phyloP scores from a whole-genome alignment of 2,797 vertebrate genomes.

The Muraenolepis orangiensis region DNA sequence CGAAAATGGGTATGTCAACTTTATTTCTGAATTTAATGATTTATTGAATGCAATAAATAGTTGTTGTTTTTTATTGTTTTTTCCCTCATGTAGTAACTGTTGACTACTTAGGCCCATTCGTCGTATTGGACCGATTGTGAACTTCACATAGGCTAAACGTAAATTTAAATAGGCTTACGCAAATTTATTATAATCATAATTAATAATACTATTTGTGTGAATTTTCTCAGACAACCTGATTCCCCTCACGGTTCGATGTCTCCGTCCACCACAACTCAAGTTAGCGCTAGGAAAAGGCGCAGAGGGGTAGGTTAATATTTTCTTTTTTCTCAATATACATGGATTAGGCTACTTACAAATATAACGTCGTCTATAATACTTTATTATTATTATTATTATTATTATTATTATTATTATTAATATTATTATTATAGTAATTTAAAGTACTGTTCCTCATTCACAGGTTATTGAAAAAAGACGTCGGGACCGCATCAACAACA shows the following conservation, averaged over 20 bases:
- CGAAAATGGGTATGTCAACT: conserved; percentile 82
- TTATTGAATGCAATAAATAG: not conserved
- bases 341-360: not conserved
- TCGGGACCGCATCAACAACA: conserved; percentile 96
- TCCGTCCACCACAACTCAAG: conserved; percentile 85
- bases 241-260: conserved; percentile 85
- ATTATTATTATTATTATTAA: no score
- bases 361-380: not conserved
- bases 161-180: not conserved
- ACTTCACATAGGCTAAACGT: not conserved
- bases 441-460: not conserved
- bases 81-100: not conserved
- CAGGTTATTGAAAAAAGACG: conserved; percentile 97
- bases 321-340: not conserved
- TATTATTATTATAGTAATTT: no score
- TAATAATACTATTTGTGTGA: not conserved
- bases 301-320: conserved; percentile 81
- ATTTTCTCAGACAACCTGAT: conserved; percentile 65
- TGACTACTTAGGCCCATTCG: not conserved
- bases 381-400: no score
- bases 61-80: not conserved
- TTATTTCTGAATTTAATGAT: not conserved
- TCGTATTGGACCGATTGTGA: not conserved
- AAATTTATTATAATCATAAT: not conserved
- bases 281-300: conserved; percentile 91